Conservation (phyloP, 2,113 vertebrate species). For the Protomyctophum bolini region DNA sequence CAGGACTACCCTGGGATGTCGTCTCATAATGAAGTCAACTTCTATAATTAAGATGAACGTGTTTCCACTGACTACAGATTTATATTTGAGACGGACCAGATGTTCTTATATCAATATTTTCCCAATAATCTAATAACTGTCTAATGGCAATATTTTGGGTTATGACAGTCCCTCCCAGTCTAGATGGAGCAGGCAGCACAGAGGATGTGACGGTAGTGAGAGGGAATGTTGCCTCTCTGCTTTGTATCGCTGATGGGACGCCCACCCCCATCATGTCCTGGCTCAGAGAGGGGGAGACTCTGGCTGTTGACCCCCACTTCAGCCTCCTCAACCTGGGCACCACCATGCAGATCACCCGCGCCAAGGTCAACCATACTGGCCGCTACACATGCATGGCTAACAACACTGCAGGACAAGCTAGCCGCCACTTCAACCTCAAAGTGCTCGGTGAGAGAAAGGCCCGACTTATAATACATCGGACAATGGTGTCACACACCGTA, state of each 20-base stretch:
- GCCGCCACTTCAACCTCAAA: conserved; percentile 86
- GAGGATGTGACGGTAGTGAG: conserved; percentile 86
- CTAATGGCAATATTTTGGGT: background rate
- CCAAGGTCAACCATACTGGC: conserved; percentile 78
- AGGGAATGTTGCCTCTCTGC: conserved; percentile 78
- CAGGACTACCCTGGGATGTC: no score
- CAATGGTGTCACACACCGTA: no score
- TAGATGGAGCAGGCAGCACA: conserved; percentile 85
- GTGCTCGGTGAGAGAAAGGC: conserved; percentile 84
- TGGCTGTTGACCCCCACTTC: conserved; percentile 65
- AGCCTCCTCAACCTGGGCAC: conserved; percentile 78
- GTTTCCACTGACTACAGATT: background rate
- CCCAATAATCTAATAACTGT: background rate
- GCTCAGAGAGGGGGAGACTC: conserved; percentile 80
- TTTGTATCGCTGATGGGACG: conserved; percentile 84
- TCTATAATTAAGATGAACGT: background rate
- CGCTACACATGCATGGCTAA: conserved; percentile 87
- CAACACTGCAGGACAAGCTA: conserved; percentile 88
- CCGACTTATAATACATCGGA: background rate
- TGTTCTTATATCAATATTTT: background rate
- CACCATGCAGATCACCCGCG: conserved; percentile 79
- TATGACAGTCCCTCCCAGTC: conserved; percentile 85
- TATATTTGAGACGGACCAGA: background rate
- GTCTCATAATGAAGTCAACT: background rate
- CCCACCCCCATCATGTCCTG: conserved; percentile 87